Base-by-base conservation (phyloP, 2,113 vertebrate species). In the Cyanoliseus patagonus region DNA sequence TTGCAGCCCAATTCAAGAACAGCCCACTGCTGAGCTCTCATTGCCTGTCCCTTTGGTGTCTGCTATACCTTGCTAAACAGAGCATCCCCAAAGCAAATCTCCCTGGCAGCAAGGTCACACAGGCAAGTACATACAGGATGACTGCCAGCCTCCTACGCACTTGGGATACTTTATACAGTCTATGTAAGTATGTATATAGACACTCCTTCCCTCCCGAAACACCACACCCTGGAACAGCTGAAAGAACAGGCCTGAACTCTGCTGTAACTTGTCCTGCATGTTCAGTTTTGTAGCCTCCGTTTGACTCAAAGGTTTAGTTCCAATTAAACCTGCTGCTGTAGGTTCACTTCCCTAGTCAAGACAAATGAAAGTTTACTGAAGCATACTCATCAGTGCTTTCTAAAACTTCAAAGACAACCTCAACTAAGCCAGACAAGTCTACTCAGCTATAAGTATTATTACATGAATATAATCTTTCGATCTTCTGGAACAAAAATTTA, bases 191-290 rank as follows among this genome's bases (percentile, higher is more conserved):
- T 33, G 66, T 33, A 51, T 42, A 83, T 37, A 91, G 83, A 84
- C 80, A 73, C 39, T 31, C 51, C 81, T 63, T 66, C 91, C 70
- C 69, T 94, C 73, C 90, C n/a, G 80, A 79, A 63, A 33, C 63
- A 91, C 92, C 83, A 83, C 91, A 69, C 79, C 88, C 92, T 72
- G 52, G 17, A 97, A 94, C 95, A 96, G 97, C 97, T 98, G 97
- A 97, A 94, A 90, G 95, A 95, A 62, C 88, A 72, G 17, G 86
- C 80, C 91, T 93, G 75, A 90, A 69, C 9, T 19, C 83, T 90
- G 52, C 89, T 91, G 93, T 77, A 96, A 95, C 93, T 92, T 83
- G 92, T 62, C 83, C 41, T 17, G 89, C 35, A 44, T 41, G 83
- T 97, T 96, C 1, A 2, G 96, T 91, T 97, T 85, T 96, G 92